phyloP scores from a whole-genome alignment of 2,113 vertebrate species.

The Hippoglossus stenolepis region DNA sequence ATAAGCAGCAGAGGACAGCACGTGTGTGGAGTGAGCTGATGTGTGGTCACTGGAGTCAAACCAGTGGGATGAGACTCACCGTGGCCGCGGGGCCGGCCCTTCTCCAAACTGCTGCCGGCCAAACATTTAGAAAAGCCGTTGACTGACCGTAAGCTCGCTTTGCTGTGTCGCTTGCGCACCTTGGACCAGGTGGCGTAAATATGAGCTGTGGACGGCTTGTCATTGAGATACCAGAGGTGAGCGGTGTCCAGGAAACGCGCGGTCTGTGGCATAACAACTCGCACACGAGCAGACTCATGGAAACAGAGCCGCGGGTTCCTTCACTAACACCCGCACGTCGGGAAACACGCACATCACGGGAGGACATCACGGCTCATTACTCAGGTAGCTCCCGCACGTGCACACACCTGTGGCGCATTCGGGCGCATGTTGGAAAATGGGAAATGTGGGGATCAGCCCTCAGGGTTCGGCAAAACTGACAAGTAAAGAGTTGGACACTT shows the following conservation, averaged over 20 bases:
- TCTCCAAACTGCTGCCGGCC: neutral
- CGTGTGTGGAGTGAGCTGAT: too few relatives aligned
- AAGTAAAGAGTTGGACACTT: too few relatives aligned
- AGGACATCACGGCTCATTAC: neutral
- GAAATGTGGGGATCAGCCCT: slow-evolving; percentile 6
- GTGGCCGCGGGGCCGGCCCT: slow-evolving; percentile 24
- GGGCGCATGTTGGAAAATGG: neutral
- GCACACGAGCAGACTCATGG: neutral
- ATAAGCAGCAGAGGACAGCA: neutral
- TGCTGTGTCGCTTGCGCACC: slow-evolving; percentile 25
- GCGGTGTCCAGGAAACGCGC: slow-evolving; percentile 15
- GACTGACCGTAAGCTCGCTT: slow-evolving; percentile 8
- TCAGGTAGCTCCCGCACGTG: neutral
- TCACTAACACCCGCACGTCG: neutral
- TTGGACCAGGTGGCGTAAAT: slow-evolving; percentile 62
- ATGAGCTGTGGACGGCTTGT: slow-evolving; percentile 26
- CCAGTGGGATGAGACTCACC: slow-evolving; percentile 47
- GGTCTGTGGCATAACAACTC: slow-evolving; percentile 49
- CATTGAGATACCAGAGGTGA: slow-evolving; percentile 35
- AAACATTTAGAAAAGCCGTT: slow-evolving; percentile 18
- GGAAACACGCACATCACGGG: accelerated
- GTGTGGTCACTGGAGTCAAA: neutral
- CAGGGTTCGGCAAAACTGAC: too few relatives aligned
- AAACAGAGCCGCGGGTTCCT: neutral
- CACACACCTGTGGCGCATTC: slow-evolving; percentile 32